phyloP scores from a whole-genome alignment of 1,140 invertebrate genomes.

The Penaeus vannamei region DNA sequence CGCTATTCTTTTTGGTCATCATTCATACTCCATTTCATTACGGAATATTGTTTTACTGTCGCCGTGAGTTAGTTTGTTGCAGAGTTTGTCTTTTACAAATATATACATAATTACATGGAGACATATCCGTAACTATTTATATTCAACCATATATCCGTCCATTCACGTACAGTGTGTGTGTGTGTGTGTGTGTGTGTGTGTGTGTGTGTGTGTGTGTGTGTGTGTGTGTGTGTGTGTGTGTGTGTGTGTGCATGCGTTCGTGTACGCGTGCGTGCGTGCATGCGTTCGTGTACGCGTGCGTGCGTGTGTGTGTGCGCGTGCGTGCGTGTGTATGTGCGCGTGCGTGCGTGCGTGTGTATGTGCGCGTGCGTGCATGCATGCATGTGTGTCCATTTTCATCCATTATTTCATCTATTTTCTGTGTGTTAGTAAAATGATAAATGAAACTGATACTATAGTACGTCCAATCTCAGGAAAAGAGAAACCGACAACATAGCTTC shows the following conservation, averaged over 20 bases:
- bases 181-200: slow-evolving; percentile 11
- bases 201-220: slow-evolving; percentile 5
- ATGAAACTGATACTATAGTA: not conserved
- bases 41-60: too few species aligned
- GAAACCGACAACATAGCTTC: too few species aligned
- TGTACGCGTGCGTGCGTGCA: slow-evolving; percentile 10
- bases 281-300: slow-evolving; percentile 2
- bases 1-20: too few species aligned
- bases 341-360: slow-evolving; percentile 10
- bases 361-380: slow-evolving; percentile 10
- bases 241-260: slow-evolving; percentile 2
- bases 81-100: too few species aligned
- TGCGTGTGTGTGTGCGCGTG: slow-evolving; percentile 10
- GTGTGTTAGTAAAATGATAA: not conserved
- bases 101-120: not conserved
- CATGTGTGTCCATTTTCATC: slow-evolving; percentile 1
- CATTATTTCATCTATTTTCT: not conserved
- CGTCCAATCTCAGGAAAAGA: too few species aligned
- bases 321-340: slow-evolving; percentile 10
- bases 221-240: slow-evolving; percentile 11
- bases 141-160: not conserved
- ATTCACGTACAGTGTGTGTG: slow-evolving; percentile 6
- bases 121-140: not conserved
- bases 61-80: too few species aligned
- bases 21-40: too few species aligned